Evolutionary conservation across 2,888 invertebrate species (phyloP).

Genomic region (Tolmerus cingulatus): DNA sequence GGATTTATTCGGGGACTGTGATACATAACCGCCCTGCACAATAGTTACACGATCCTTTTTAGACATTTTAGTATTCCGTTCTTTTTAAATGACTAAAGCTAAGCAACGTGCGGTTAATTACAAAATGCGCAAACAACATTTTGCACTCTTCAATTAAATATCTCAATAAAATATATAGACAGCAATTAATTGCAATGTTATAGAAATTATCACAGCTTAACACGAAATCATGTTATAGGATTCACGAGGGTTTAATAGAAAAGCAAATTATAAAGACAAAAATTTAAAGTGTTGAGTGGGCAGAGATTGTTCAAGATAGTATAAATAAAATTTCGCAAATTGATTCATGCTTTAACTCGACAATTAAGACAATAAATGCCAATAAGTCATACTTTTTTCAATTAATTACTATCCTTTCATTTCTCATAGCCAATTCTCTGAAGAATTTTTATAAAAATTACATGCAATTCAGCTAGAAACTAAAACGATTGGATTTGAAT

Average conservation of each 20-base stretch:
- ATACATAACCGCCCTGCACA: conserved; percentile 74
- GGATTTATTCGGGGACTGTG: conserved; percentile 65
- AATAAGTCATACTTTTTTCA: too few relatives aligned
- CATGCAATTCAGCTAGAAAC: too few relatives aligned
- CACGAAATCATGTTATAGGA: background rate
- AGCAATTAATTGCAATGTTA: background rate
- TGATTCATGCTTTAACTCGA: too few relatives aligned
- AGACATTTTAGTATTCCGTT: conserved; percentile 62
- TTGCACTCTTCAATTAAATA: background rate
- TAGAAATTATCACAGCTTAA: background rate
- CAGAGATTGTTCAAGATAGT: background rate
- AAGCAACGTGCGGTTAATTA: conserved; percentile 58
- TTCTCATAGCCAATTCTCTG: too few relatives aligned
- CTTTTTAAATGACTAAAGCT: conserved; percentile 48
- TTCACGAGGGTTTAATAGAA: background rate
- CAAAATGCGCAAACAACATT: conserved; percentile 43
- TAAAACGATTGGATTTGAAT: too few relatives aligned
- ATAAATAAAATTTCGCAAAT: too few relatives aligned
- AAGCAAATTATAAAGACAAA: background rate
- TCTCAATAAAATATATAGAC: background rate
- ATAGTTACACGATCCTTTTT: conserved; percentile 73
- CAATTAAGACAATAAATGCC: too few relatives aligned
- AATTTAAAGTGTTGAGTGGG: background rate
- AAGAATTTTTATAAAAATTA: too few relatives aligned
- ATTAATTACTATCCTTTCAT: too few relatives aligned